Conservation (phyloP, 2,888 invertebrate genomes). For the Acanthosepion esculentum region DNA sequence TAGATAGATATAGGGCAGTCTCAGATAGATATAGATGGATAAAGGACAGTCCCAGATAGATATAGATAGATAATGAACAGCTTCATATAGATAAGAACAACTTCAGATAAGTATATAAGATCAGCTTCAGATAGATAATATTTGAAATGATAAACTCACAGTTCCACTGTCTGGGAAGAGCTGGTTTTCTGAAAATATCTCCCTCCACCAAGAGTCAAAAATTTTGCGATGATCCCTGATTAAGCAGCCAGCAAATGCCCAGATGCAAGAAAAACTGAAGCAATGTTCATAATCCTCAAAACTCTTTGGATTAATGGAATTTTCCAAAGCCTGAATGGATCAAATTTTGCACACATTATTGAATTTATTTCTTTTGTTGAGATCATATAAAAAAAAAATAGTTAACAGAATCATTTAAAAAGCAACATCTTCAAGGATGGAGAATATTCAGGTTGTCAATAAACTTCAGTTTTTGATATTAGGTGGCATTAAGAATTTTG, state of each 20-base stretch:
- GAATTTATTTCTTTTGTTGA: neutral
- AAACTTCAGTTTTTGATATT: too few species aligned
- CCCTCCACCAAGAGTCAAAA: constrained; percentile 73
- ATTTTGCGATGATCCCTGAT: constrained; percentile 64
- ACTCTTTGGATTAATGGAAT: constrained; percentile 58
- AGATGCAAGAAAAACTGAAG: constrained; percentile 72
- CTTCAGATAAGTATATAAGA: neutral
- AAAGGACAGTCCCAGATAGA: neutral
- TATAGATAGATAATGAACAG: neutral
- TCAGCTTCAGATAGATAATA: neutral
- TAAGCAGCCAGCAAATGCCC: constrained; percentile 74
- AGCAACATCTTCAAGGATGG: too few species aligned
- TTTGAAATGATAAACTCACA: constrained; percentile 58
- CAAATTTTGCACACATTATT: neutral
- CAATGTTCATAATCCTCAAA: constrained; percentile 72
- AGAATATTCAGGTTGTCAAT: too few species aligned
- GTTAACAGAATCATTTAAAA: too few species aligned
- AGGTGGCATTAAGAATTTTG: too few species aligned
- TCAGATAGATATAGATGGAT: neutral
- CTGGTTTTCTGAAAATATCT: constrained; percentile 68
- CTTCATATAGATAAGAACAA: neutral
- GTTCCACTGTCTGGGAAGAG: constrained; percentile 71
- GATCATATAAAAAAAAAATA: too few species aligned
- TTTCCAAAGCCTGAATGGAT: constrained; percentile 25
- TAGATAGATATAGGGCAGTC: neutral